phyloP scores from a whole-genome alignment of 2,797 vertebrate genomes.

The Triplophysa yarkandensis region DNA sequence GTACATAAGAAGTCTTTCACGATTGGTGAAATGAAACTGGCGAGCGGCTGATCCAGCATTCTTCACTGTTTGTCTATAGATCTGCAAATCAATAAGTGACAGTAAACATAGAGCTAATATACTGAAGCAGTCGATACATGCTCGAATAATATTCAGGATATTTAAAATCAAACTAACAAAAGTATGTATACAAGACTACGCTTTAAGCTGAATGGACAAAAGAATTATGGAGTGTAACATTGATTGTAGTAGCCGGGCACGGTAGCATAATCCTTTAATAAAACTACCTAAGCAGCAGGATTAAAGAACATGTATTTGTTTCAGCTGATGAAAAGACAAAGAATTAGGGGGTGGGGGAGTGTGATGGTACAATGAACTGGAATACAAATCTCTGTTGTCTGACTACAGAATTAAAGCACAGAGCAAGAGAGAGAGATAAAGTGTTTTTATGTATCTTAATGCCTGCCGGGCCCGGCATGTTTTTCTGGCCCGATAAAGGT shows the following conservation, averaged over 20 bases:
- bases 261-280: constrained; percentile 69
- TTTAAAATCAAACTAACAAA: constrained; percentile 11
- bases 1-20: constrained; percentile 53
- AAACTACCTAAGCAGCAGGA: constrained; percentile 69
- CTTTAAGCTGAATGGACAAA: constrained; percentile 38
- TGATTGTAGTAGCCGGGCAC: constrained; percentile 54
- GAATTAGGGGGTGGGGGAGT: constrained; percentile 52
- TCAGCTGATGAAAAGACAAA: constrained; percentile 71
- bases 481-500: constrained; percentile 66
- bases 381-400: constrained; percentile 66
- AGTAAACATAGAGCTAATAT: constrained; percentile 74
- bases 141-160: constrained; percentile 50
- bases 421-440: constrained; percentile 39
- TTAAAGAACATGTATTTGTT: constrained; percentile 73
- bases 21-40: constrained; percentile 68
- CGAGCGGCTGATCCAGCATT: constrained; percentile 70
- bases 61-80: constrained; percentile 64
- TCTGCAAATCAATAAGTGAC: constrained; percentile 71
- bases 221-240: constrained; percentile 52
- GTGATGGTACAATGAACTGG: constrained; percentile 65
- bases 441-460: constrained; percentile 56
- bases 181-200: constrained; percentile 19
- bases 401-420: constrained; percentile 59
- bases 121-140: constrained; percentile 58
- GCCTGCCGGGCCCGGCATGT: constrained; percentile 60